Evolutionary conservation across 2,888 invertebrate species (phyloP), one percentile per base, ranked within the genome.

Genomic region (Drosophila acutilabella): DNA sequence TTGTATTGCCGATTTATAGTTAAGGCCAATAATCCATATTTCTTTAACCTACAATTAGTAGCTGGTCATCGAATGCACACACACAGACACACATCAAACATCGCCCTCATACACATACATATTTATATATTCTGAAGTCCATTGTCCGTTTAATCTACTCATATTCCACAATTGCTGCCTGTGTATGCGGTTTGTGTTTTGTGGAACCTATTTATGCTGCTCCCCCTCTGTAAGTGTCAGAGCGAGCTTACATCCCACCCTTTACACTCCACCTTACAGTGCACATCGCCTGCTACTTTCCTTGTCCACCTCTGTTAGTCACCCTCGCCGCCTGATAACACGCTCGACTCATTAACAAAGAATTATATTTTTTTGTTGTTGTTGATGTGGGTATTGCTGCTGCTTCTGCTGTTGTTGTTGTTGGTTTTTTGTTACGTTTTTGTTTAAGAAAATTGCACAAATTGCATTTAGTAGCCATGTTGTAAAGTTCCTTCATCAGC

Each of bases 401-500:
- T 61, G 16, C 57, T 20, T 20, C 20, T 62, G 50, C 23, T 65
- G 62, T 44, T 53, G 18, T 44, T 51, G 30, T 51, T 60, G 33
- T 42, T 48, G 53, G 47, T 47, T 33, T 48, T 16, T 72, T 76
- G 64, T 56, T 51, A 45, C 23, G 45, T 23, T 56, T 36, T 56
- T 56, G 56, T 69, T 73, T 70, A 81, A 81, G 76, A 77, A 87
- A 87, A 88, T 81, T 88, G 84, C 89, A 90, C 89, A 65, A 88
- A 89, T 81, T 88, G 89, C 87, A 74, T 53, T 83, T 71, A 42
- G 64, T 58, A 64, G 58, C 64, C 64, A 52, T 57, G 47, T 48
- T 47, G 41, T 52, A 48, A 45, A 50, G 54, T 53, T 68, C 59
- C 73, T 77, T 69, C 88, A 89, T 90, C 91, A 90, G 89, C 90